Evolutionary conservation across 1,140 invertebrate species (phyloP), one percentile per base, ranked within the genome.

Genomic region (Aphaenogaster rudis): DNA sequence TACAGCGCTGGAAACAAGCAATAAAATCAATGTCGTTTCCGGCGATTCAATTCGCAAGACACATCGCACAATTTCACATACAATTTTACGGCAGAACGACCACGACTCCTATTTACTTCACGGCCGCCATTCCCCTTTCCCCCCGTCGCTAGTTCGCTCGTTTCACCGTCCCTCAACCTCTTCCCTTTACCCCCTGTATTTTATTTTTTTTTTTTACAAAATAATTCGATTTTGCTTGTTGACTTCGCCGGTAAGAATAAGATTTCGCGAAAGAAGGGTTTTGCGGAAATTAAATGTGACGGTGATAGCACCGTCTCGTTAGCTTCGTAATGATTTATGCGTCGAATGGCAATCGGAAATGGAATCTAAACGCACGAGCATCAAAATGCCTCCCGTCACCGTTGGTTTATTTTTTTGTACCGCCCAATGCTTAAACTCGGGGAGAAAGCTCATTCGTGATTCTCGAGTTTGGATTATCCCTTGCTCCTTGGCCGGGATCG

Each of bases 11-110:
- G 94, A 95, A 95, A 95, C 94, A 95, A 95, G 94, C 94, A 95
- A 95, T 95, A 95, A 95, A 95, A 95, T 95, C 94, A 95, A 95
- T 95, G 95, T 95, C 95, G 94, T 95, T 95, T 95, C 95, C 93
- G 94, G 94, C 94, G 93, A 95, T 95, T 95, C 95, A 95, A 95
- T 95, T 95, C 95, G 93, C 94, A 95, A 95, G 95, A 95, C 94
- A 95, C 95, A 95, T 95, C 94, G 95, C 95, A 94, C 95, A 95
- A 95, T 95, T 95, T 95, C 95, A 95, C 95, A 95, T 95, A 95
- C 95, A 95, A 95, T 95, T 95, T 95, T 95, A 95, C 95, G 95
- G 94, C 92, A 95, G 95, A 95, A 94, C 92, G 91, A 93, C 92
- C 94, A 95, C 93, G 90, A 94, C 93, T 95, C 92, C 95, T 95